Conservation (phyloP, 2,797 vertebrate genomes). For the Artibeus jamaicensis region DNA sequence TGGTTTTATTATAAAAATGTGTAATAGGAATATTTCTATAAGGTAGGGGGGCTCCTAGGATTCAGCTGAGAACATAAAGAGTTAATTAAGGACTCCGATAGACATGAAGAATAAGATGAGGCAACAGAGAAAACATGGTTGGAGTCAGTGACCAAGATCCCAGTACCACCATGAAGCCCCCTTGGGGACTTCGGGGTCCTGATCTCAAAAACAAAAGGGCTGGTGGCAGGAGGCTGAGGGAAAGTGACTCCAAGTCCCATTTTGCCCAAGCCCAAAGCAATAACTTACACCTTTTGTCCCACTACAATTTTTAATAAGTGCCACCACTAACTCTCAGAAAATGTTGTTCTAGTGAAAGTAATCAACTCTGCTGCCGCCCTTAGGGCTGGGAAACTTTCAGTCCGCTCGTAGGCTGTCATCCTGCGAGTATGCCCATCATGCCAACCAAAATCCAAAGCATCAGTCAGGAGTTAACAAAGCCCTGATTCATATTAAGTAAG, state of each 20-base stretch:
- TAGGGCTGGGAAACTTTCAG: not conserved
- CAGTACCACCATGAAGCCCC: not conserved
- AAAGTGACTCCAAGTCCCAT: not conserved
- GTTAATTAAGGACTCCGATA: not conserved
- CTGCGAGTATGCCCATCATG: not conserved
- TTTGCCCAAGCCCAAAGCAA: not conserved
- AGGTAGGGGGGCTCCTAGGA: not conserved
- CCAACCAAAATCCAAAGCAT: not conserved
- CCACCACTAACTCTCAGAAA: not conserved
- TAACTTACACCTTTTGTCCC: not conserved
- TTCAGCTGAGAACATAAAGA: not conserved
- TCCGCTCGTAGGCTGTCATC: not conserved
- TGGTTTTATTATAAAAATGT: constrained; percentile 15
- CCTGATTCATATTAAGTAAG: not conserved
- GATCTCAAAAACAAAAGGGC: not conserved
- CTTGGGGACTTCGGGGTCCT: not conserved
- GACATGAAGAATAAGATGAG: not conserved
- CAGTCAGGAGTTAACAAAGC: not conserved
- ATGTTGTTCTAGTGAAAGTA: not conserved
- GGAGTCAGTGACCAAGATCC: not conserved
- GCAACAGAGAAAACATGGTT: not conserved
- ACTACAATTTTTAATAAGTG: not conserved
- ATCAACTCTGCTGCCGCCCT: not conserved
- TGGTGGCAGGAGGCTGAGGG: not conserved
- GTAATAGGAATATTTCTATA: not conserved